phyloP scores from a whole-genome alignment of 2,797 vertebrate species.

The Coracias cyanogaster region DNA sequence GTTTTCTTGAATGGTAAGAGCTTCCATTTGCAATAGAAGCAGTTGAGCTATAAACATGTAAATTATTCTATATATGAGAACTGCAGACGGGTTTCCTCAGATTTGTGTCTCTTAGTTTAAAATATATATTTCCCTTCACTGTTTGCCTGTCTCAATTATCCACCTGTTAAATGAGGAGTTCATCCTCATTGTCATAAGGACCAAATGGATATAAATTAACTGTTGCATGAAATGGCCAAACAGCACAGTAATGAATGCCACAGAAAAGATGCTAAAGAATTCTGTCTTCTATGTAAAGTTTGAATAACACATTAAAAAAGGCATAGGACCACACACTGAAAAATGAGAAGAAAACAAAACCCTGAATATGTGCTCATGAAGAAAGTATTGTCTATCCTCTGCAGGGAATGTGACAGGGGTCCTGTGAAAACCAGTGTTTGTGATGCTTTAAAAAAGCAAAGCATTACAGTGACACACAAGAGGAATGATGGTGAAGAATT shows the following conservation, averaged over 20 bases:
- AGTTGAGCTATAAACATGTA: background rate
- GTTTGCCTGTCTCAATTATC: background rate
- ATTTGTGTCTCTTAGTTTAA: background rate
- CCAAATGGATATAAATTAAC: background rate
- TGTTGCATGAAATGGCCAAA: background rate
- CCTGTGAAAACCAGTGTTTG: background rate
- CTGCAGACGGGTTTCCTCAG: background rate
- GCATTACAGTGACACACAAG: background rate
- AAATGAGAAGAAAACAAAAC: background rate
- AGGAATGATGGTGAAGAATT: background rate
- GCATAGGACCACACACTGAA: background rate
- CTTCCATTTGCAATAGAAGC: background rate
- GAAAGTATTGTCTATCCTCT: background rate
- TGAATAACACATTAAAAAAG: background rate
- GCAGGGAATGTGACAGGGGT: background rate
- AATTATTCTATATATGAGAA: background rate
- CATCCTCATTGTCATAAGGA: background rate
- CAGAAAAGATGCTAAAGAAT: background rate
- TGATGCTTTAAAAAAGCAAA: background rate
- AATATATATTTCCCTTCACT: background rate
- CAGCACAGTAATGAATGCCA: background rate
- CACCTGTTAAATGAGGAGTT: background rate
- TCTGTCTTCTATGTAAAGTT: constrained; percentile 5
- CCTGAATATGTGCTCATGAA: background rate
- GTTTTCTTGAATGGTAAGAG: background rate